These are phyloP conservation scores for Conchocele bisecta DNA, from an alignment of 2,888 invertebrate genomes.

Conservation along the genomic window DNA sequence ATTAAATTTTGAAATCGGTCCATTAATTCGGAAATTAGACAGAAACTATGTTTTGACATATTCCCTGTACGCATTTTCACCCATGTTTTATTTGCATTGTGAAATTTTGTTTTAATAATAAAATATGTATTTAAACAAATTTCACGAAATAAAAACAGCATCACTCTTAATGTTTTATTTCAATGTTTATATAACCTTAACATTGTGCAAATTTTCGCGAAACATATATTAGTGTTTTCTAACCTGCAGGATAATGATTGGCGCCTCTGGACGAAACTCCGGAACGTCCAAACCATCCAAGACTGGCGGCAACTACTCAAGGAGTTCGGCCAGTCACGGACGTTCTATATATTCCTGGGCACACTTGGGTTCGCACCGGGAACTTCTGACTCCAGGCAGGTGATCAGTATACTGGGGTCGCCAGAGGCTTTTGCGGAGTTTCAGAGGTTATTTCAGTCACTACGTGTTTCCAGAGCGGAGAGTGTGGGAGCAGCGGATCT, in stretches of 20 bases:
- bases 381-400: slow-evolving; percentile 59
- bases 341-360: slow-evolving; percentile 61
- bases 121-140: no score
- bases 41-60: no score
- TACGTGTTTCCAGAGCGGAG: slow-evolving; percentile 30
- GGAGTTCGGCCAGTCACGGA: slow-evolving; percentile 60
- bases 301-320: slow-evolving; percentile 52
- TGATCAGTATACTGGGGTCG: slow-evolving; percentile 59
- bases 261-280: slow-evolving; percentile 48
- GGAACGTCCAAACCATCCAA: slow-evolving; percentile 29
- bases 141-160: no score
- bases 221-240: no score
- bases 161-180: no score
- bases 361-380: slow-evolving; percentile 63
- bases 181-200: no score
- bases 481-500: slow-evolving; percentile 26
- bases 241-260: slow-evolving; percentile 47
- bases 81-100: no score
- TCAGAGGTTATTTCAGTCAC: slow-evolving; percentile 39
- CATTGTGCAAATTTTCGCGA: no score
- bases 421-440: slow-evolving; percentile 56
- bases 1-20: no score
- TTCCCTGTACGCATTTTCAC: no score
- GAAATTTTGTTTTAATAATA: no score
- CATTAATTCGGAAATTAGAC: no score